Evolutionary conservation across 2,888 invertebrate species (phyloP), one percentile per base, ranked within the genome.

Genomic region (Portevinia maculata): DNA sequence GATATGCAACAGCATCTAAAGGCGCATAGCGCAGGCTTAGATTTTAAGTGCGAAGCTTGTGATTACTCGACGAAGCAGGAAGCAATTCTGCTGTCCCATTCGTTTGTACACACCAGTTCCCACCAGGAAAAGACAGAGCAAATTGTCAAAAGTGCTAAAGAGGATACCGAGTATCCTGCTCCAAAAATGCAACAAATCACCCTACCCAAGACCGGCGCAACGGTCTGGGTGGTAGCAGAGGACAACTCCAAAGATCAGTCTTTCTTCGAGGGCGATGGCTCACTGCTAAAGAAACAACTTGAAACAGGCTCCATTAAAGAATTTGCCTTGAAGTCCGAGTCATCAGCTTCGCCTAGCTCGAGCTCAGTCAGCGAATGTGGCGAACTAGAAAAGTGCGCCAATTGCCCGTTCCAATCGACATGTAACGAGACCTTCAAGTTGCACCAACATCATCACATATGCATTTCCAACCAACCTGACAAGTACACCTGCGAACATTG

Each of bases 321-420:
- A 44, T 71, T 59, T 4, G 39, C 19, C 1, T 71, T 71, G 4
- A 9, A 15, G 8, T 84, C 84, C 19, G 84, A 65, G 8, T 52
- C 75, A 11, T 74, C 57, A 11, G 62, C 50, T 3, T 69, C 70
- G 0, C 64, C 71, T 3, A 65, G 55, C 21, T 76, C 71, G 24
- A 78, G 70, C 48, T 62, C 78, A 11, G 32, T 52, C 17, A 84
- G 83, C 57, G 70, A 74, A 69, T 59, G 46, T 39, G 67, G 50
- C 13, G 84, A 79, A 5, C 86, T 86, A 1, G 90, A 89, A 34
- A 89, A 89, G 69, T 97, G 97, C 90, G 91, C 94, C 65, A 91
- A 94, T 85, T 97, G 97, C 89, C 97, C 97, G 0, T 97, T 95
- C 88, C 94, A 94, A 39, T 95, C 95, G 87, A 92, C 93, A 60